Percentiles rank a stretch among this genome's conserved stretches.
phyloP scores from a whole-genome alignment of 37 sponge, comb jelly and placozoan species.

The Aphrocallistes beatrix region DNA sequence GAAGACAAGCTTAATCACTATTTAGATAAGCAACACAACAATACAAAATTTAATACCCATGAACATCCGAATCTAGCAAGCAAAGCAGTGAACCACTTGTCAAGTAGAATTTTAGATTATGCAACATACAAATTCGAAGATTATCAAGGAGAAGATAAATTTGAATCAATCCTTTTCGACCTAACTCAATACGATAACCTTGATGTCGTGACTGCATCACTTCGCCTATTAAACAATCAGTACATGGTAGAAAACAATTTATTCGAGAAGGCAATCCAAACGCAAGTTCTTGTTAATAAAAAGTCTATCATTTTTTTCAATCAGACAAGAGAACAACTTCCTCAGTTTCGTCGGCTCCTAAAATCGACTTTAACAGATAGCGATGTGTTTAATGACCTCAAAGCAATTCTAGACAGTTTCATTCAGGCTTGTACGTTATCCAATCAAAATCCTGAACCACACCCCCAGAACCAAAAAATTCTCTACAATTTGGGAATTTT shows the following conservation, averaged over 20 bases:
- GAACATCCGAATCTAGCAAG: not conserved
- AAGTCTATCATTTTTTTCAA: not conserved
- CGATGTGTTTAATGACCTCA: not conserved
- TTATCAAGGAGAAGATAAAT: not conserved
- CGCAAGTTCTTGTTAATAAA: not conserved
- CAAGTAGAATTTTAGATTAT: not conserved
- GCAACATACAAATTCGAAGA: not conserved
- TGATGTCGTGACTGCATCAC: not conserved
- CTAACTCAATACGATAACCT: not conserved
- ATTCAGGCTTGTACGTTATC: not conserved
- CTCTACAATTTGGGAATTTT: constrained; percentile 40
- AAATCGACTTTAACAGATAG: not conserved
- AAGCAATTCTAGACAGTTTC: not conserved
- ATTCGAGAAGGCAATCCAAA: not conserved
- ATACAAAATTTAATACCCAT: too few relatives aligned
- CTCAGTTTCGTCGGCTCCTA: not conserved
- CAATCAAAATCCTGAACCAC: constrained; percentile 31
- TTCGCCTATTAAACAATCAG: not conserved
- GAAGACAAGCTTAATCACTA: not conserved
- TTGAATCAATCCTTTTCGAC: not conserved
- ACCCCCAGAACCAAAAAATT: constrained; percentile 56
- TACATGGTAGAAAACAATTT: not conserved
- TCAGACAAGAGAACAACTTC: not conserved
- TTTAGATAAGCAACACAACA: not conserved
- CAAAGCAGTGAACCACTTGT: not conserved